These are phyloP conservation scores for Todus mexicanus DNA, from an alignment of 2,797 vertebrate species.

Conservation along the genomic window DNA sequence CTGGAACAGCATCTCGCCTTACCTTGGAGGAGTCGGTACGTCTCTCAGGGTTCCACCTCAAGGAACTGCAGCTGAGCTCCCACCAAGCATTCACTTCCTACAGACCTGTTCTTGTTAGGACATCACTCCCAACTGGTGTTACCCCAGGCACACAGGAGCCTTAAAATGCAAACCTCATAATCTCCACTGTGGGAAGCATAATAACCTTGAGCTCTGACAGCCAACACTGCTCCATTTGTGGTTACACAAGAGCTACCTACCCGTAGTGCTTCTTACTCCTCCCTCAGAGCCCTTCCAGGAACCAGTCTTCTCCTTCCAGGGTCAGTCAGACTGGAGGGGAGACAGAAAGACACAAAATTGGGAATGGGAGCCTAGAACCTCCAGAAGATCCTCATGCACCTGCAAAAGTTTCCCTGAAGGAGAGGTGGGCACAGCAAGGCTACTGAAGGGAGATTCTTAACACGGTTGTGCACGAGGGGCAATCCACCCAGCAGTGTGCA, in stretches of 20 bases:
- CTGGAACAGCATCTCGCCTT: constrained; percentile 86
- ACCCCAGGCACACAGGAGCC: background rate
- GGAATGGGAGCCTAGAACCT: background rate
- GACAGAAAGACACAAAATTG: background rate
- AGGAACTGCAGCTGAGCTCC: background rate
- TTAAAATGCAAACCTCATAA: background rate
- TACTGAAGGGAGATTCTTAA: background rate
- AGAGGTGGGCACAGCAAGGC: fast-evolving
- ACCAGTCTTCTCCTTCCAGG: background rate
- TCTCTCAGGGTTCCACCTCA: background rate
- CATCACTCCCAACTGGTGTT: background rate
- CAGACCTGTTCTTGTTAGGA: background rate
- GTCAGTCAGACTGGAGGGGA: fast-evolving
- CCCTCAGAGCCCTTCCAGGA: background rate
- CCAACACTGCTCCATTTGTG: fast-evolving
- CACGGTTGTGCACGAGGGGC: fast-evolving
- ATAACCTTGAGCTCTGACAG: background rate
- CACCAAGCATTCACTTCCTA: background rate
- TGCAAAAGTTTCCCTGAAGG: background rate
- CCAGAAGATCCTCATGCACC: background rate
- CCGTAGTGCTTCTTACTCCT: background rate
- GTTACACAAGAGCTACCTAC: background rate
- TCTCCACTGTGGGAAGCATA: background rate
- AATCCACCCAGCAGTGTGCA: fast-evolving
- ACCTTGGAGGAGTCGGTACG: constrained; percentile 85